Conservation (phyloP, 2,888 invertebrate species). For the Euplagia quadripunctaria region DNA sequence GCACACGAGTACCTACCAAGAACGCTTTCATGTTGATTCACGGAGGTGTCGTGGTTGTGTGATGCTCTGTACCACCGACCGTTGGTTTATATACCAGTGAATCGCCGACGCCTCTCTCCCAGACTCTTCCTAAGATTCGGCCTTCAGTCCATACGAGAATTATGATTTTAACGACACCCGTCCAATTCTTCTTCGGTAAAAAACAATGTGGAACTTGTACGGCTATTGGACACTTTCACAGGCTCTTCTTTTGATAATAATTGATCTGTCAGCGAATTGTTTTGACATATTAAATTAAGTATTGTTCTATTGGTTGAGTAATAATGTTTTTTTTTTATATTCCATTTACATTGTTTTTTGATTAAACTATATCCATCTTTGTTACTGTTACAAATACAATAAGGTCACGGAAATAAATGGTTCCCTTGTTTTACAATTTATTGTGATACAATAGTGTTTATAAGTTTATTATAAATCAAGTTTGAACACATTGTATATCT, state of each 20-base stretch:
- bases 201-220: constrained; percentile 80
- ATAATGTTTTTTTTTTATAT: not conserved
- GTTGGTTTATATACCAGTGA: constrained; percentile 80
- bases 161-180: constrained; percentile 86
- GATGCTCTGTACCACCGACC: constrained; percentile 78
- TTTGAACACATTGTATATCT: not conserved
- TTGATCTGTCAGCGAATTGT: constrained; percentile 45
- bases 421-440: not conserved
- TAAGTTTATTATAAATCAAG: not conserved
- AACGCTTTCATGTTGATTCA: constrained; percentile 87
- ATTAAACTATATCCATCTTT: not conserved
- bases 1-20: constrained; percentile 84
- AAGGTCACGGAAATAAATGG: not conserved
- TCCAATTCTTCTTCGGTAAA: constrained; percentile 82
- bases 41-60: constrained; percentile 84
- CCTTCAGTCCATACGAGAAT: constrained; percentile 85
- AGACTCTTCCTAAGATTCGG: constrained; percentile 85
- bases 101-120: constrained; percentile 83
- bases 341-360: no score
- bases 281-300: not conserved
- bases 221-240: constrained; percentile 76
- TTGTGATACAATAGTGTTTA: not conserved
- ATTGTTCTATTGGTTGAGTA: not conserved
- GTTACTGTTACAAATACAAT: not conserved
- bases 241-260: constrained; percentile 48